Base-by-base conservation (phyloP, 2,888 invertebrate species). In the Spatulosminthurus flaviceps region DNA sequence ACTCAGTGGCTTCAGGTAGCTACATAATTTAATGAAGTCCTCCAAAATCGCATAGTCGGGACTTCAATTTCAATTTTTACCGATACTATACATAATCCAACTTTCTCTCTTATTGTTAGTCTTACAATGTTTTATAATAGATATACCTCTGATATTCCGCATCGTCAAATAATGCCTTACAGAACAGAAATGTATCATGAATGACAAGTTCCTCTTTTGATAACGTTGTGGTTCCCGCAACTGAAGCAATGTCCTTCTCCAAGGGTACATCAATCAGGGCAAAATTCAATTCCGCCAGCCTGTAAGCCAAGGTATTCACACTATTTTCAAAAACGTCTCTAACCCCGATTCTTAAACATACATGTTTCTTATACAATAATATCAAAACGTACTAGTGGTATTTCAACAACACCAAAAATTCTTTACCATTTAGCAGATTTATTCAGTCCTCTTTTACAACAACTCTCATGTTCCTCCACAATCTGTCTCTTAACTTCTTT, bases 161-260 rank as follows among this genome's bases (percentile, higher is more conserved):
- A 67, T 93, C 89, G 88, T 97, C 95, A 87, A 96, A 96, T 87
- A 95, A 96, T 82, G 93, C 92, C 87, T 95, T 95, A 0, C 95
- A 94, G 83, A 96, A 87, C 61, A 91, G 90, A 87, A 94, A 96
- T 28, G 90, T 89, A 86, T 94, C 94, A 82, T 90, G 90, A 85
- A 94, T 94, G 79, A 92, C 91, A 29, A 89, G 89, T 22, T 84
- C 82, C 11, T 84, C 82, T 60, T 82, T 79, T 64, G 88, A 86
- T 61, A 84, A 79, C 24, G 85, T 81, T 9, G 64, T 43, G 0
- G 24, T 24, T 5, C 84, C 81, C 22, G 64, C 76, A 41, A 80
- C 82, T n/a, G 79, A 79, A 11, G 79, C 64, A 7, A 81, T 78
- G 29, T 81, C 80, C 7, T 82, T 78, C 66, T 86, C 86, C 78